phyloP scores from a whole-genome alignment of 2,797 vertebrate species.

The Chloroceryle amazona region DNA sequence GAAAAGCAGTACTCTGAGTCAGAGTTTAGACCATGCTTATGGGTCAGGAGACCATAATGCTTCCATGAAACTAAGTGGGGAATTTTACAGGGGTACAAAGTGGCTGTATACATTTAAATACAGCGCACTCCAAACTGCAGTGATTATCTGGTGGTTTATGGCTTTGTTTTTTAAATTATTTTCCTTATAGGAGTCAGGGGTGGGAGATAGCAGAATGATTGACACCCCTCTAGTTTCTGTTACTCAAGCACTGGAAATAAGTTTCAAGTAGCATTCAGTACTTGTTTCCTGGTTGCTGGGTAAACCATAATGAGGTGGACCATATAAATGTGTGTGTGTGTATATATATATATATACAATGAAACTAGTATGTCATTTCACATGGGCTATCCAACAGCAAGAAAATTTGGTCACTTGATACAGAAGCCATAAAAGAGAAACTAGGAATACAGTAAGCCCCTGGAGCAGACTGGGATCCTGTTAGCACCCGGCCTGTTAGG shows the following conservation, averaged over 20 bases:
- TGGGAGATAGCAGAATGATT: neutral
- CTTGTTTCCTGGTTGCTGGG: neutral
- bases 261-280: neutral
- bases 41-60: neutral
- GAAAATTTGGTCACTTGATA: neutral
- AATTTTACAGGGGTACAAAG: rapidly evolving
- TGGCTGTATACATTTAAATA: neutral
- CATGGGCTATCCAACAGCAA: neutral
- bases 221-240: neutral
- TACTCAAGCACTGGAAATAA: neutral
- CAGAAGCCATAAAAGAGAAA: neutral
- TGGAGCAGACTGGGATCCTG: neutral
- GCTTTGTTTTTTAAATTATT: neutral
- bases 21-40: neutral
- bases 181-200: neutral
- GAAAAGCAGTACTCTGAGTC: neutral
- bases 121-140: neutral
- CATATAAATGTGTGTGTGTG: too few species aligned
- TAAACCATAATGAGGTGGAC: neutral
- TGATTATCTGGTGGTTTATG: neutral
- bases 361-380: too few species aligned
- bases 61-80: neutral
- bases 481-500: neutral
- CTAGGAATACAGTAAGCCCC: neutral
- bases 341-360: neutral